Evolutionary conservation across 2,797 vertebrate genomes (phyloP).

Genomic region (Epinephelus awoara): DNA sequence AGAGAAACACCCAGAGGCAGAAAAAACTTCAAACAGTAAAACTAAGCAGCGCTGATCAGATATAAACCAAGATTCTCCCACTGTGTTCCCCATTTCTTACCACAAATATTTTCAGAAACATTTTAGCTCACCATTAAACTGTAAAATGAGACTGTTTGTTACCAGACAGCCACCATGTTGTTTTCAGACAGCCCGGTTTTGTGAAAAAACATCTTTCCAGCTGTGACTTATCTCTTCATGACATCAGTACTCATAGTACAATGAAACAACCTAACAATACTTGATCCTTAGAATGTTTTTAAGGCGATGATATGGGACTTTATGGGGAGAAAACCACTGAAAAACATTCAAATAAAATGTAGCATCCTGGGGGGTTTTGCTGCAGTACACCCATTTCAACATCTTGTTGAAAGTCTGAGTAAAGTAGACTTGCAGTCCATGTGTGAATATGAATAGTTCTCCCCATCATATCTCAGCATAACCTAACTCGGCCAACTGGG

Average conservation of each 20-base stretch:
- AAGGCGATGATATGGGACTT: neutral
- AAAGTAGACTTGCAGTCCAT: slow-evolving; percentile 11
- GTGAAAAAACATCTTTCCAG: no score
- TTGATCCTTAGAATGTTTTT: neutral
- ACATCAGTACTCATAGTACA: neutral
- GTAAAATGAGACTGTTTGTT: no score
- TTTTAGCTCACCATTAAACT: no score
- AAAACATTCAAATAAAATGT: neutral
- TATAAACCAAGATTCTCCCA: no score
- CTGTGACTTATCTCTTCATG: no score
- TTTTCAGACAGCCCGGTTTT: no score
- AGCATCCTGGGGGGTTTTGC: neutral
- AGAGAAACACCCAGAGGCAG: no score
- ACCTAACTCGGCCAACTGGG: slow-evolving; percentile 31
- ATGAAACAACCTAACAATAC: neutral
- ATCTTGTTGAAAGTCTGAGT: slow-evolving; percentile 13
- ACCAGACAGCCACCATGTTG: no score
- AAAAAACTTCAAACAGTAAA: no score
- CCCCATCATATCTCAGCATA: slow-evolving; percentile 11
- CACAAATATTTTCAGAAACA: no score
- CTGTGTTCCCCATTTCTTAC: no score
- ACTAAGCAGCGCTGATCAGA: no score
- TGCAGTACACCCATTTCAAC: slow-evolving; percentile 26
- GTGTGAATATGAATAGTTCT: slow-evolving; percentile 32
- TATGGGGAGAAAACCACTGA: neutral